Evolutionary conservation across 2,113 vertebrate species (phyloP).

Genomic region (Tinamus guttatus): DNA sequence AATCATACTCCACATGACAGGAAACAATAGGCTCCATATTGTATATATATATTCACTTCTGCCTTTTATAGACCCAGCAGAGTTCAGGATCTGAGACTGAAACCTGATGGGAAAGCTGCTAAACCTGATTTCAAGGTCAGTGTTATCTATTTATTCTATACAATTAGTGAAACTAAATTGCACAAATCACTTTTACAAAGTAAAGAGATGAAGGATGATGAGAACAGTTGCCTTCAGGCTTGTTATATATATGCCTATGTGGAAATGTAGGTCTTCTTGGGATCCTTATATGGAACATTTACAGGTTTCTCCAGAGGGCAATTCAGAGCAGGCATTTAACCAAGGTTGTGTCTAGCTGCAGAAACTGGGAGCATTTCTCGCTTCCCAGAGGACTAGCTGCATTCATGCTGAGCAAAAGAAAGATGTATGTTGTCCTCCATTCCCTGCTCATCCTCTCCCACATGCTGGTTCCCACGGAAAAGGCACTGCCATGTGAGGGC

Average conservation of each 20-base stretch:
- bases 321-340: neutral
- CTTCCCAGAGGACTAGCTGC: neutral
- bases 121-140: neutral
- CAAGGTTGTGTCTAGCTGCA: neutral
- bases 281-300: neutral
- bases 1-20: constrained; percentile 38
- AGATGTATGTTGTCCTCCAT: neutral
- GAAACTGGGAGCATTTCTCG: neutral
- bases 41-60: neutral
- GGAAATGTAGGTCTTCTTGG: neutral
- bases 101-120: constrained; percentile 21
- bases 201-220: neutral
- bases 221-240: neutral
- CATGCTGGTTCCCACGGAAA: neutral
- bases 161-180: neutral
- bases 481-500: neutral
- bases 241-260: neutral
- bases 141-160: neutral
- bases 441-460: neutral
- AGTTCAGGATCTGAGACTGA: neutral
- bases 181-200: neutral
- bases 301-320: neutral
- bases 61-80: neutral
- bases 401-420: neutral
- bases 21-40: constrained; percentile 26